These are phyloP conservation scores for Harpegnathos saltator DNA, from an alignment of 1,140 invertebrate genomes.

Conservation along the genomic window DNA sequence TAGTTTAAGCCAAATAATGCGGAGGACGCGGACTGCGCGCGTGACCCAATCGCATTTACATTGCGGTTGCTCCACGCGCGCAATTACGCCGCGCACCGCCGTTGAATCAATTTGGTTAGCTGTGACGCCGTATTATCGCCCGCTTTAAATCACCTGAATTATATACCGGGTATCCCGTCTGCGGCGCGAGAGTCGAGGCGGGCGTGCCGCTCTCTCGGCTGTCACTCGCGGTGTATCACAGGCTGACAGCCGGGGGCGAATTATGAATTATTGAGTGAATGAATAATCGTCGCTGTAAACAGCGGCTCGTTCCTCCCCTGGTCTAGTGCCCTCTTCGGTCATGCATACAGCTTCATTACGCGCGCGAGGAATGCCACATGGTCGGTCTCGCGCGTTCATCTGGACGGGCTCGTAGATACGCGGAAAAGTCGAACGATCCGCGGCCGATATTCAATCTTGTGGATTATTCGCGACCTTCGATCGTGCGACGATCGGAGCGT, in stretches of 20 bases:
- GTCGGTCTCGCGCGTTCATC: neutral
- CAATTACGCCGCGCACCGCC: conserved; percentile 66
- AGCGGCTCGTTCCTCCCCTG: neutral
- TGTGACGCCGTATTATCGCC: conserved; percentile 67
- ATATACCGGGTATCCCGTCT: conserved; percentile 53
- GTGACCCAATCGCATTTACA: conserved; percentile 59
- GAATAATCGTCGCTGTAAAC: conserved; percentile 45
- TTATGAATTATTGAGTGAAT: conserved; percentile 61
- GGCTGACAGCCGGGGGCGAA: conserved; percentile 44
- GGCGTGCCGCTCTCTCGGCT: neutral
- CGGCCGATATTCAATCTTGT: too few relatives aligned
- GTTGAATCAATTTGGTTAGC: conserved; percentile 71
- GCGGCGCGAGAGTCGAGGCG: neutral
- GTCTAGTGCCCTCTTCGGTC: conserved; percentile 5
- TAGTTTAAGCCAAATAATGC: conserved; percentile 31
- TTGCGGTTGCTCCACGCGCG: conserved; percentile 62
- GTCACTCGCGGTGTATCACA: conserved; percentile 46
- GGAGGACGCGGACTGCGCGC: neutral
- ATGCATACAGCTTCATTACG: conserved; percentile 1
- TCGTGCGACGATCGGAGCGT: too few relatives aligned
- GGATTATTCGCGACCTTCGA: too few relatives aligned
- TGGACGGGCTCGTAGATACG: too few relatives aligned
- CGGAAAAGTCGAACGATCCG: too few relatives aligned
- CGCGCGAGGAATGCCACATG: conserved; percentile 7
- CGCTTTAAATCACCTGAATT: conserved; percentile 73